These are phyloP conservation scores for Urocyon cinereoargenteus DNA, from an alignment of 2,797 vertebrate genomes.

Conservation along the genomic window DNA sequence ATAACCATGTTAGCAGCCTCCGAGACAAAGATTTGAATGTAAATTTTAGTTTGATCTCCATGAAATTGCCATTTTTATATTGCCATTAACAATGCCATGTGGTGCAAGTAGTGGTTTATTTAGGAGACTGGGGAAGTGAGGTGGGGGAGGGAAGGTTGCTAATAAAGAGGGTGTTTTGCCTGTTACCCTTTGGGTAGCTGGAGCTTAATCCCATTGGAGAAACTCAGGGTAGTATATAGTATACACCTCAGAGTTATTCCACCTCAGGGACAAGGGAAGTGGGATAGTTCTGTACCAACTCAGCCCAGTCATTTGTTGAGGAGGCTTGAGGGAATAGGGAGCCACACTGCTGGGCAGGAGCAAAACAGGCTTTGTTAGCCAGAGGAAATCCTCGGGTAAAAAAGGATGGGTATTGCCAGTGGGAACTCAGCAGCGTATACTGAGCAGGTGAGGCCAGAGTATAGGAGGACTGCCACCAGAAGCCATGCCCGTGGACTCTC, in stretches of 20 bases:
- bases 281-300: too few relatives aligned
- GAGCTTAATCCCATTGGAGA: not conserved
- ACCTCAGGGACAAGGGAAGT: too few relatives aligned
- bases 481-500: not conserved
- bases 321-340: not conserved
- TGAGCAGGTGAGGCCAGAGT: not conserved
- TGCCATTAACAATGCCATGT: too few relatives aligned
- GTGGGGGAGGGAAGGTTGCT: not conserved
- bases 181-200: not conserved
- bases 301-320: not conserved
- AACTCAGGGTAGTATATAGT: not conserved
- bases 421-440: not conserved
- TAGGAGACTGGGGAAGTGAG: too few relatives aligned
- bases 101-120: not conserved
- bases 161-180: not conserved
- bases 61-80: not conserved
- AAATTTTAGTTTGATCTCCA: not conserved
- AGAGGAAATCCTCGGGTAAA: not conserved
- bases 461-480: too few relatives aligned
- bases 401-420: fast-evolving
- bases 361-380: not conserved
- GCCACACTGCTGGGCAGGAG: fast-evolving
- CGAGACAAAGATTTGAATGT: not conserved
- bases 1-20: not conserved
- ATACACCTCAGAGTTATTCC: not conserved